These are phyloP conservation scores for Plagodis pulveraria DNA, from an alignment of 2,888 invertebrate species.

Conservation along the genomic window DNA sequence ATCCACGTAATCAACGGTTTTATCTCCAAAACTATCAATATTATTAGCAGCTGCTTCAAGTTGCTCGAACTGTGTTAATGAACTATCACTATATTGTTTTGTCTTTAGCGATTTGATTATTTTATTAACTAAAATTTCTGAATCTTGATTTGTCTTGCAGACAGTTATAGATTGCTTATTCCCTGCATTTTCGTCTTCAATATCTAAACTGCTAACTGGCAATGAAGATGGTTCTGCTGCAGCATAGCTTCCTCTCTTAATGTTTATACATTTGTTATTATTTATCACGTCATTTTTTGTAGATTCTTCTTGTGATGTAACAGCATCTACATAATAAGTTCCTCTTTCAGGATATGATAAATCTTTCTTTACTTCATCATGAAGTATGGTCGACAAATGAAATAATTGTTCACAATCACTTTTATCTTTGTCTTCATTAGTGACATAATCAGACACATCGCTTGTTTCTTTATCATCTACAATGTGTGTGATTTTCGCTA, in stretches of 20 bases:
- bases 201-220: background rate
- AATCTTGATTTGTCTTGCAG: constrained; percentile 25
- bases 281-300: background rate
- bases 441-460: background rate
- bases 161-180: constrained; percentile 5
- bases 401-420: constrained; percentile 15
- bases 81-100: constrained; percentile 52
- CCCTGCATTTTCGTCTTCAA: constrained; percentile 4
- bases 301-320: constrained; percentile 1
- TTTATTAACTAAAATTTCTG: constrained; percentile 52
- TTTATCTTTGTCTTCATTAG: constrained; percentile 5
- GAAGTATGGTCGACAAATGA: constrained; percentile 8
- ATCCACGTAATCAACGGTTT: constrained; percentile 41
- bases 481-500: background rate
- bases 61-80: constrained; percentile 60
- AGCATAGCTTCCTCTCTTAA: constrained; percentile 47
- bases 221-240: constrained; percentile 34
- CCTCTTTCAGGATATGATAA: constrained; percentile 8
- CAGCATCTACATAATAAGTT: constrained; percentile 19
- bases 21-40: constrained; percentile 19
- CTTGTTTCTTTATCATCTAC: background rate
- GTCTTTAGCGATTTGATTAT: constrained; percentile 53
- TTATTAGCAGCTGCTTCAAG: constrained; percentile 52
- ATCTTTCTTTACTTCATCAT: background rate
- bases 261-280: constrained; percentile 8